A percentile compares a stretch with the other conserved stretches of the same genome.
phyloP scores from a whole-genome alignment of 2,888 invertebrate genomes.

The Nesidiocoris tenuis region DNA sequence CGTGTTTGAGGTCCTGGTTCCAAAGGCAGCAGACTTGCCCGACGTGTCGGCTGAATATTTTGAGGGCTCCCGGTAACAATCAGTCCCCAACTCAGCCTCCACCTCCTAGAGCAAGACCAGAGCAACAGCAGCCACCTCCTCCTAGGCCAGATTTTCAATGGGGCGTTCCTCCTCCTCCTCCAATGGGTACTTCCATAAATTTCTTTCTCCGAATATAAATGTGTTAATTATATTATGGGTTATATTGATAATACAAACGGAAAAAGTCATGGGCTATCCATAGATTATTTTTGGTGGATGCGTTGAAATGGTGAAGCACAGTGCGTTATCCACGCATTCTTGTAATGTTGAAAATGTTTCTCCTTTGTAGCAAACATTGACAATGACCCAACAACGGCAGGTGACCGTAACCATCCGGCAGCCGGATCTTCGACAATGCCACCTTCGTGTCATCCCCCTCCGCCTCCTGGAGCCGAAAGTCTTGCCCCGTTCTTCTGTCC shows the following conservation, averaged over 20 bases:
- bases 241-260: too few relatives aligned
- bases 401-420: slow-evolving; percentile 29
- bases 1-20: slow-evolving; percentile 97
- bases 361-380: slow-evolving; percentile 7
- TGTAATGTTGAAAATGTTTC: not conserved
- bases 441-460: slow-evolving; percentile 24
- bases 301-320: too few relatives aligned
- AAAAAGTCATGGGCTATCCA: too few relatives aligned
- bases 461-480: slow-evolving; percentile 22
- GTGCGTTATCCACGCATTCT: too few relatives aligned
- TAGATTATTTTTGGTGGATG: too few relatives aligned
- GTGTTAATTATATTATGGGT: too few relatives aligned
- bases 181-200: slow-evolving; percentile 21
- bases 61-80: slow-evolving; percentile 54
- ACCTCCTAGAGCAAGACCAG: slow-evolving; percentile 47
- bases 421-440: slow-evolving; percentile 15
- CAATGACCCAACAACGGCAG: slow-evolving; percentile 12
- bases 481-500: slow-evolving; percentile 59
- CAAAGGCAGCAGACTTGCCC: slow-evolving; percentile 99
- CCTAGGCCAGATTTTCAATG: slow-evolving; percentile 51
- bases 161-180: slow-evolving; percentile 52
- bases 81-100: slow-evolving; percentile 41
- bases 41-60: slow-evolving; percentile 90
- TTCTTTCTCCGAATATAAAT: too few relatives aligned
- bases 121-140: slow-evolving; percentile 52